A percentile compares a stretch with the other conserved stretches of the same genome.
phyloP scores from a whole-genome alignment of 1,140 invertebrate species.

The Drosophila malerkotliana region DNA sequence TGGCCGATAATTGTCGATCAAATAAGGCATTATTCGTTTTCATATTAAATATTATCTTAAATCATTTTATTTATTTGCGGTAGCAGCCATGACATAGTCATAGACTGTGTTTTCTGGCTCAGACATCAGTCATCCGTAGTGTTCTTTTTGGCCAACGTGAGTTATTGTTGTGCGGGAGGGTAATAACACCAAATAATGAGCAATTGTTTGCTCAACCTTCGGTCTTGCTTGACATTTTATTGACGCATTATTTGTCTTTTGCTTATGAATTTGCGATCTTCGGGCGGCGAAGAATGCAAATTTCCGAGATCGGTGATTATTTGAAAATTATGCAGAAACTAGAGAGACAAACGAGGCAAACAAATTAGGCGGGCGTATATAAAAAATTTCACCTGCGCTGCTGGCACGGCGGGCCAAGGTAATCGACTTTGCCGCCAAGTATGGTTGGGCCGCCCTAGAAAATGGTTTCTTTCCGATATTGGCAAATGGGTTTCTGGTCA shows the following conservation, averaged over 20 bases:
- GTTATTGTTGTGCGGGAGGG: slow-evolving; percentile 26
- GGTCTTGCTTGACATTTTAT: slow-evolving; percentile 62
- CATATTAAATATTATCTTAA: slow-evolving; percentile 17
- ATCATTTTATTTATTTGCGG: neutral
- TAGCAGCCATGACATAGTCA: slow-evolving; percentile 18
- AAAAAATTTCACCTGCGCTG: slow-evolving; percentile 68
- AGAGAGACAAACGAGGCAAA: slow-evolving; percentile 27
- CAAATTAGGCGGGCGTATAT: slow-evolving; percentile 61
- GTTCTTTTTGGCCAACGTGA: slow-evolving; percentile 41
- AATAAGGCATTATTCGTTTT: slow-evolving; percentile 27
- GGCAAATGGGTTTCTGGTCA: slow-evolving; percentile 39
- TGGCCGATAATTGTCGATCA: slow-evolving; percentile 39
- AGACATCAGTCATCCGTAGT: neutral
- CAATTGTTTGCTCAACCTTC: slow-evolving; percentile 68
- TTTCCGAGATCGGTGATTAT: slow-evolving; percentile 52
- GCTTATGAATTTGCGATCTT: slow-evolving; percentile 21
- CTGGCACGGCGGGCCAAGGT: slow-evolving; percentile 62
- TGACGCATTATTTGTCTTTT: slow-evolving; percentile 49
- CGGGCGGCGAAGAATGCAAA: slow-evolving; percentile 61
- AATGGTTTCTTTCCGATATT: slow-evolving; percentile 29
- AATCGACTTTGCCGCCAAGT: slow-evolving; percentile 57
- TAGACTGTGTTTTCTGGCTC: neutral
- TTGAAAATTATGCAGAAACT: slow-evolving; percentile 63
- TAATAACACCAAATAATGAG: slow-evolving; percentile 68
- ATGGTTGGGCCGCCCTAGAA: slow-evolving; percentile 67